Conservation (phyloP, 2,113 vertebrate species). For the Rhinopithecus roxellana region DNA sequence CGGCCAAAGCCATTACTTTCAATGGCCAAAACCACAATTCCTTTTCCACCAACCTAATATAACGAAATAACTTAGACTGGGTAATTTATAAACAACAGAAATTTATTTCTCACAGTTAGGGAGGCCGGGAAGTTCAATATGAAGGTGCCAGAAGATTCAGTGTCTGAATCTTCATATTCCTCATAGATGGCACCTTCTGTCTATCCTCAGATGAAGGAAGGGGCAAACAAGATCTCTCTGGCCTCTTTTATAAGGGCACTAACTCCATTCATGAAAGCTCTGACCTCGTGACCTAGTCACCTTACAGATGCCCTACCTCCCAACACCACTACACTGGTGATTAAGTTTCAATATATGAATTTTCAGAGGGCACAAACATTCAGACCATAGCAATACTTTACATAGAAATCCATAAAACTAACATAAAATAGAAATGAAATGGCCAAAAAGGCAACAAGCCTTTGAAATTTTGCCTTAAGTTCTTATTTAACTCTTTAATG, state of each 20-base stretch:
- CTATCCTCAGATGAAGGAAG: neutral
- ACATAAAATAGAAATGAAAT: neutral
- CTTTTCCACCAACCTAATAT: too few relatives aligned
- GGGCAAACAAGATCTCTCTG: neutral
- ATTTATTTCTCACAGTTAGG: too few relatives aligned
- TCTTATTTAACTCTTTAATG: neutral
- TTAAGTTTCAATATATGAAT: too few relatives aligned
- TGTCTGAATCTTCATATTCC: neutral
- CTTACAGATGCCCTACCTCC: too few relatives aligned
- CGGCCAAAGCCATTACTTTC: too few relatives aligned
- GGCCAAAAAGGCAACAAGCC: neutral
- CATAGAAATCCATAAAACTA: neutral
- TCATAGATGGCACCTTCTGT: neutral
- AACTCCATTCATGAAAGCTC: too few relatives aligned
- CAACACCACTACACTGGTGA: too few relatives aligned
- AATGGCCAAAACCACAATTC: too few relatives aligned
- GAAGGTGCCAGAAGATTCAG: neutral
- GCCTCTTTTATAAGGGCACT: too few relatives aligned
- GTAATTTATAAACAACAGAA: too few relatives aligned
- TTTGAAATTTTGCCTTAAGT: neutral
- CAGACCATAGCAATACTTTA: neutral
- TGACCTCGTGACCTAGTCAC: too few relatives aligned
- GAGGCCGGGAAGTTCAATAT: neutral
- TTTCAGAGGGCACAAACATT: neutral
- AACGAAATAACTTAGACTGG: too few relatives aligned